Evolutionary conservation across 2,888 invertebrate species (phyloP).

Genomic region (Furcula furcula): DNA sequence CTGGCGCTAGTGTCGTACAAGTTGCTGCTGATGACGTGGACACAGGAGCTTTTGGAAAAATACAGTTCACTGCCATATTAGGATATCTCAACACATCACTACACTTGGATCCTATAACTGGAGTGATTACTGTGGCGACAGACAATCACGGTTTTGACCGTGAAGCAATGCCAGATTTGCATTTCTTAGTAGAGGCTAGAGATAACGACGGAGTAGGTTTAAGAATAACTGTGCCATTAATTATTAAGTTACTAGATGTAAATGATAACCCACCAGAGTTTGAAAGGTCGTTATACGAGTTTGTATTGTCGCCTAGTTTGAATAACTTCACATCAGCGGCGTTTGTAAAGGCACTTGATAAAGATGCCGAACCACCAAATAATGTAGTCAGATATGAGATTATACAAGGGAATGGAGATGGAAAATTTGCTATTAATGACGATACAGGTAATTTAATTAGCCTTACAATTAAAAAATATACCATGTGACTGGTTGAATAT

Average conservation of each 20-base stretch:
- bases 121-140: constrained; percentile 89
- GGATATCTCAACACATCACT: constrained; percentile 91
- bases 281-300: constrained; percentile 89
- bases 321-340: constrained; percentile 89
- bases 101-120: constrained; percentile 88
- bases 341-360: constrained; percentile 91
- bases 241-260: constrained; percentile 88
- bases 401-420: constrained; percentile 87
- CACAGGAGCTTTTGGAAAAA: constrained; percentile 87
- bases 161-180: constrained; percentile 88
- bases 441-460: constrained; percentile 85
- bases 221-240: constrained; percentile 86
- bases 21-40: constrained; percentile 93
- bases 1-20: constrained; percentile 86
- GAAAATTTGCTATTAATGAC: constrained; percentile 88
- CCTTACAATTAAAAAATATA: too few relatives aligned
- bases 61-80: constrained; percentile 89
- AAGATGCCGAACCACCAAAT: constrained; percentile 91
- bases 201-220: constrained; percentile 93
- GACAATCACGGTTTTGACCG: constrained; percentile 91
- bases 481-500: too few relatives aligned
- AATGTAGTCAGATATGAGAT: constrained; percentile 93
- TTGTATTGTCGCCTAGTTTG: constrained; percentile 87
- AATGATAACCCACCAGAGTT: constrained; percentile 95
- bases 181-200: constrained; percentile 91